phyloP scores from a whole-genome alignment of 2,113 vertebrate species.

The Donacobius atricapilla region DNA sequence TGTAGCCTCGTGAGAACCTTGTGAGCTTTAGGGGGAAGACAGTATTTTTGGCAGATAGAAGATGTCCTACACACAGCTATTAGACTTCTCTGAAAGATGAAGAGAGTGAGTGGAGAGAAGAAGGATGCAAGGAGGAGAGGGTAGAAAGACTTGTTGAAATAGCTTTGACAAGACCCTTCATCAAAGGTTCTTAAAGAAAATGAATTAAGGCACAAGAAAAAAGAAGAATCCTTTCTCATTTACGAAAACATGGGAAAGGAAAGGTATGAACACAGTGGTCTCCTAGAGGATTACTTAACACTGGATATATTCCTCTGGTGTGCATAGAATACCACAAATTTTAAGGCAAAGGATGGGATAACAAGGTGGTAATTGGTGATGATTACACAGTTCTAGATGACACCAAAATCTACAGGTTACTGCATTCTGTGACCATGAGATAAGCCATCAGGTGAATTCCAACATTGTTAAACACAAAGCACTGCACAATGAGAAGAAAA shows the following conservation, averaged over 20 bases:
- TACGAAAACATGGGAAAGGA: background rate
- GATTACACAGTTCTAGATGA: background rate
- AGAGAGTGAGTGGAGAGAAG: background rate
- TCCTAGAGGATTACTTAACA: background rate
- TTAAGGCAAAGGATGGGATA: background rate
- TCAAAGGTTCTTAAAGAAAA: background rate
- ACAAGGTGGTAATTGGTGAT: background rate
- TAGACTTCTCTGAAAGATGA: background rate
- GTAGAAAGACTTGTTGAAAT: background rate
- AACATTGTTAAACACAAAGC: background rate
- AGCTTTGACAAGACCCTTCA: background rate
- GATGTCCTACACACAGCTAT: background rate
- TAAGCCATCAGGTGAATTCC: background rate
- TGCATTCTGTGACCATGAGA: background rate
- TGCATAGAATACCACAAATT: background rate
- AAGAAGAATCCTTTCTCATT: background rate
- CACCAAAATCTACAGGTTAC: background rate
- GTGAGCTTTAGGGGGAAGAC: background rate
- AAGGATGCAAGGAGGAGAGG: background rate
- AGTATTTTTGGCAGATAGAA: background rate
- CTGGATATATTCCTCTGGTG: background rate
- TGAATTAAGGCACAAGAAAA: background rate
- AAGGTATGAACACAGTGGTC: background rate
- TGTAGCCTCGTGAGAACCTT: rapidly evolving
- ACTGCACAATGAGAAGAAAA: background rate